Conservation (phyloP, 1,140 invertebrate genomes). For the Drosophila novamexicana region DNA sequence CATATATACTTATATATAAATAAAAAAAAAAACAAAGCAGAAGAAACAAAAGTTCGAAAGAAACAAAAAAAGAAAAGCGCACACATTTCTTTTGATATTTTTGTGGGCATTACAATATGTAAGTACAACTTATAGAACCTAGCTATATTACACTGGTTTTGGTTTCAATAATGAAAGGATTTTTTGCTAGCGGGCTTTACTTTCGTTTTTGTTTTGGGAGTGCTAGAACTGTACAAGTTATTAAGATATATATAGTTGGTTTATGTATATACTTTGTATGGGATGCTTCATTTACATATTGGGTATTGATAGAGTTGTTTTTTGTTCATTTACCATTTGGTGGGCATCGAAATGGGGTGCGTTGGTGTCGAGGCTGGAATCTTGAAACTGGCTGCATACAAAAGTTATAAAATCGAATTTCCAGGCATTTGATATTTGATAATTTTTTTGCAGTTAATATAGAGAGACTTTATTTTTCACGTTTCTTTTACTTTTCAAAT, state of each 20-base stretch:
- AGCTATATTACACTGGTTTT: constrained; percentile 65
- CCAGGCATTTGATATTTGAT: constrained; percentile 7
- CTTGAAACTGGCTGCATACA: constrained; percentile 36
- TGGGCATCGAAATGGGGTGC: constrained; percentile 24
- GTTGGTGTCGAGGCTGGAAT: constrained; percentile 15
- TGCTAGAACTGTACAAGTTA: constrained; percentile 50
- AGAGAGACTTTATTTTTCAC: constrained; percentile 81
- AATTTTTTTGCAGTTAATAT: constrained; percentile 76
- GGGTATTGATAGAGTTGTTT: constrained; percentile 55
- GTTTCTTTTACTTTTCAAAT: constrained; percentile 50
- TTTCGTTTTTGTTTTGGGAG: constrained; percentile 13
- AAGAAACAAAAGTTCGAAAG: constrained; percentile 24
- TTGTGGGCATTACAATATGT: constrained; percentile 58
- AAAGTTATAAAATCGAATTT: constrained; percentile 26
- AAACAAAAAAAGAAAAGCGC: constrained; percentile 60
- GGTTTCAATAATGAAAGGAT: constrained; percentile 20
- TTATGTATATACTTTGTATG: constrained; percentile 19
- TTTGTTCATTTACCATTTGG: constrained; percentile 75
- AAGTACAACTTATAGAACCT: constrained; percentile 68
- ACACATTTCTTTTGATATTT: constrained; percentile 69
- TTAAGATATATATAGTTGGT: constrained; percentile 21
- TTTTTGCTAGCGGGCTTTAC: constrained; percentile 45
- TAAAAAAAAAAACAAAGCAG: constrained; percentile 12
- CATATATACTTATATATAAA: constrained; percentile 17
- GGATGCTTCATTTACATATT: constrained; percentile 44